These are phyloP conservation scores for Orestias chungarensis DNA, from an alignment of 2,797 vertebrate genomes.

Conservation along the genomic window DNA sequence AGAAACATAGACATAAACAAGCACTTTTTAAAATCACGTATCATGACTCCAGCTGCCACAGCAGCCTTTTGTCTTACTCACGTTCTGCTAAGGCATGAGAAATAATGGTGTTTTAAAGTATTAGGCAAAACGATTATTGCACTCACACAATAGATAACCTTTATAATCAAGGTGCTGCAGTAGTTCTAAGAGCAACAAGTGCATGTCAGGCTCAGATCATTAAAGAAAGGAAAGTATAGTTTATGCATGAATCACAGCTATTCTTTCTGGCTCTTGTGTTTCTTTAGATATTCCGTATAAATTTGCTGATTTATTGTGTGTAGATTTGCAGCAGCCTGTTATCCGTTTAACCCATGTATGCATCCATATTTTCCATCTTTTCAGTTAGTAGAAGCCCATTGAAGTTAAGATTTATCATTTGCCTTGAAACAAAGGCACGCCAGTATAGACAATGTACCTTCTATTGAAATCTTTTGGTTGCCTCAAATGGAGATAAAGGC, in stretches of 20 bases:
- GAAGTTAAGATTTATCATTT: neutral
- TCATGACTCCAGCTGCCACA: neutral
- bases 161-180: neutral
- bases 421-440: neutral
- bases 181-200: neutral
- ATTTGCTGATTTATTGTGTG: neutral
- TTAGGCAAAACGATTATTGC: neutral
- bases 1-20: neutral
- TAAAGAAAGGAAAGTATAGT: neutral
- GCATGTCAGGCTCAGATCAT: neutral
- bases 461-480: neutral
- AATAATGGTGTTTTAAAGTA: neutral
- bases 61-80: too few species aligned
- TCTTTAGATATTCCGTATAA: neutral
- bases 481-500: neutral
- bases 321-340: neutral
- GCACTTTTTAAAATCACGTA: neutral
- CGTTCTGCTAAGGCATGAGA: neutral
- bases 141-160: neutral
- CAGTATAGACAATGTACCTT: neutral
- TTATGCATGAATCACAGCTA: neutral
- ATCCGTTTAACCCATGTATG: neutral
- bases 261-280: neutral
- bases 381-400: neutral
- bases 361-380: neutral